These are phyloP conservation scores for Drosophila athabasca DNA, from an alignment of 1,140 invertebrate species.

Conservation along the genomic window DNA sequence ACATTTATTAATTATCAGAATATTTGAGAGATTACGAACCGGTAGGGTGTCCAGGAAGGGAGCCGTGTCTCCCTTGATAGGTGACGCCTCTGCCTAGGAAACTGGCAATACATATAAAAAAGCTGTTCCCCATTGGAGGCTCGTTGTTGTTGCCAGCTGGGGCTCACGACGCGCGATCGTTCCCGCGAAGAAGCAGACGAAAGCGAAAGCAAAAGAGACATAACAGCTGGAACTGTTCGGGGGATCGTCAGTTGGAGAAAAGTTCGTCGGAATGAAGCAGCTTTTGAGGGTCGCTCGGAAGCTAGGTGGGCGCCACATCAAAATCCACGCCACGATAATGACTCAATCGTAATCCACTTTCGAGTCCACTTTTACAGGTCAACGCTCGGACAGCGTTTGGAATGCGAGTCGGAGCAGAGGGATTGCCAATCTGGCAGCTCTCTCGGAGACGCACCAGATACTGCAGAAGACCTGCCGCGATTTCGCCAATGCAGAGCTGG, in stretches of 20 bases:
- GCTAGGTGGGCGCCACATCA: constrained; percentile 33
- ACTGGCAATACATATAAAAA: constrained; percentile 34
- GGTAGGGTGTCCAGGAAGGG: too few species aligned
- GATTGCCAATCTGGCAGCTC: constrained; percentile 87
- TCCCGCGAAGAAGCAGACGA: constrained; percentile 13
- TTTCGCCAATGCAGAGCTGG: constrained; percentile 95
- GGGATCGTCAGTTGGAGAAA: background rate
- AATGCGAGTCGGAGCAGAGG: constrained; percentile 18
- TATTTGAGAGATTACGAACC: too few species aligned
- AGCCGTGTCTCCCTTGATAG: background rate
- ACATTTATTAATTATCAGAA: too few species aligned
- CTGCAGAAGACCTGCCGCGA: constrained; percentile 95
- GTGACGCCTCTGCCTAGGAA: background rate
- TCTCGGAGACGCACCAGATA: constrained; percentile 96
- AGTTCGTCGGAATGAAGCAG: constrained; percentile 55
- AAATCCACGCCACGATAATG: background rate
- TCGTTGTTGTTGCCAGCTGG: constrained; percentile 13
- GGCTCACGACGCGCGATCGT: constrained; percentile 6
- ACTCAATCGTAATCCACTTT: background rate
- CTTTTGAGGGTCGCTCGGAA: constrained; percentile 29
- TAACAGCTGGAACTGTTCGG: constrained; percentile 24
- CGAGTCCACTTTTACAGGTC: constrained; percentile 36
- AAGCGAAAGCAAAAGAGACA: constrained; percentile 10
- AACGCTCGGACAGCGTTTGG: constrained; percentile 29
- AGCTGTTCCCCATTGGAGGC: constrained; percentile 17